phyloP scores from a whole-genome alignment of 2,797 vertebrate genomes.

The Mormyrops boulengeri region DNA sequence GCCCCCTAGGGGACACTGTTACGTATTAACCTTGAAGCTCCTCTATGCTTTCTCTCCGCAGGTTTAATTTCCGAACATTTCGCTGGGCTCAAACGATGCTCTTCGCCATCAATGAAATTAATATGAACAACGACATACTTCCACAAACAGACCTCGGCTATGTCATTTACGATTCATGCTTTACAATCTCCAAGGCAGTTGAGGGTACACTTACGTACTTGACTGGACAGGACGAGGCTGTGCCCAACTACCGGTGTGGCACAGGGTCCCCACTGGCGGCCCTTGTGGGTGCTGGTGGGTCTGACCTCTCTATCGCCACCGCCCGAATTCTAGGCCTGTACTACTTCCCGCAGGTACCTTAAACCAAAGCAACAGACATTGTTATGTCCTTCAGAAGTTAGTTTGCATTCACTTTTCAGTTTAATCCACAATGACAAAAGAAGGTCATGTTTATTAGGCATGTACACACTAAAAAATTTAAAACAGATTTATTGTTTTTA shows the following conservation, averaged over 20 bases:
- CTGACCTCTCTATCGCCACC: constrained; percentile 72
- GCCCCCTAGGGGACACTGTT: constrained; percentile 25
- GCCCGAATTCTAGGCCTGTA: constrained; percentile 77
- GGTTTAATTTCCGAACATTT: constrained; percentile 77
- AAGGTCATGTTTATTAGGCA: neutral
- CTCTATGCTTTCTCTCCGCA: constrained; percentile 35
- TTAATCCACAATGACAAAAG: neutral
- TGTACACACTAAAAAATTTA: neutral
- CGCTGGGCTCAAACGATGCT: constrained; percentile 79
- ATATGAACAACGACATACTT: constrained; percentile 57
- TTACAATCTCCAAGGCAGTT: constrained; percentile 75
- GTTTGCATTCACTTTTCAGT: neutral
- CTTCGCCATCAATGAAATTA: constrained; percentile 73
- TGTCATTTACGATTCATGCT: constrained; percentile 78
- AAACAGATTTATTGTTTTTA: neutral
- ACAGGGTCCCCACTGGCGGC: constrained; percentile 62
- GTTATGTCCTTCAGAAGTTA: neutral
- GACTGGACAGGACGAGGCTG: constrained; percentile 76
- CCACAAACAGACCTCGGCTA: constrained; percentile 69
- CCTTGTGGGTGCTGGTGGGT: constrained; percentile 71
- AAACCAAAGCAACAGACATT: neutral
- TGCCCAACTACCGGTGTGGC: constrained; percentile 76
- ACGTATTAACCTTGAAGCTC: neutral
- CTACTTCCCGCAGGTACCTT: constrained; percentile 72
- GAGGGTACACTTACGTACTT: constrained; percentile 74